Evolutionary conservation across 2,113 vertebrate species (phyloP).

Genomic region (Pteruthius melanotis): DNA sequence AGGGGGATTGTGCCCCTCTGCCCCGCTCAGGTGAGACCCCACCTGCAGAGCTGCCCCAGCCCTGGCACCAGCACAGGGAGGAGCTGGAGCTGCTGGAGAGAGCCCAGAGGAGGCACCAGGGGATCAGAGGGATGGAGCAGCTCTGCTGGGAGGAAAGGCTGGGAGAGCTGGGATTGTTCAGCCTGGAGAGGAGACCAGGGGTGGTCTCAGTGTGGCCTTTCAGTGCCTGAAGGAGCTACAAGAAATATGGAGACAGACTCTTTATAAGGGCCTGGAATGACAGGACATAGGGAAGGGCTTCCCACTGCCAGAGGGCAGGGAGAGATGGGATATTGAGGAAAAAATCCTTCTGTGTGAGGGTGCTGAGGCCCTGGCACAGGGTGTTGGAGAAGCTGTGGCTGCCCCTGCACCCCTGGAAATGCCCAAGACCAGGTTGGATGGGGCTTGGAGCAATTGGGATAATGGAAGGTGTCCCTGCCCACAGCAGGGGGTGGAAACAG

Average conservation of each 20-base stretch:
- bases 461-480: neutral
- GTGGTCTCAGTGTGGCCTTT: neutral
- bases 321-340: accelerated
- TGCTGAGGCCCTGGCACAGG: neutral
- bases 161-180: neutral
- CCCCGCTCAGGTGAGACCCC: neutral
- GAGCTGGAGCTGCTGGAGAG: neutral
- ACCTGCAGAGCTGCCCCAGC: neutral
- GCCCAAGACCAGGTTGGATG: accelerated
- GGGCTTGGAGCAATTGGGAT: neutral
- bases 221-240: accelerated
- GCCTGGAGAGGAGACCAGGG: neutral
- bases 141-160: neutral
- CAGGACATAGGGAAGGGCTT: neutral
- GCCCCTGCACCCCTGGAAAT: neutral
- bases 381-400: neutral
- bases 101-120: neutral
- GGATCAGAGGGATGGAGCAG: neutral
- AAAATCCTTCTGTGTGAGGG: accelerated
- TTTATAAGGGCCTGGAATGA: accelerated
- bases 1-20: neutral
- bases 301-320: accelerated
- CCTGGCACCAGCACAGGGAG: neutral
- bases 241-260: accelerated
- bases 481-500: accelerated